phyloP scores from a whole-genome alignment of 2,113 vertebrate genomes.

The Lophius piscatorius region DNA sequence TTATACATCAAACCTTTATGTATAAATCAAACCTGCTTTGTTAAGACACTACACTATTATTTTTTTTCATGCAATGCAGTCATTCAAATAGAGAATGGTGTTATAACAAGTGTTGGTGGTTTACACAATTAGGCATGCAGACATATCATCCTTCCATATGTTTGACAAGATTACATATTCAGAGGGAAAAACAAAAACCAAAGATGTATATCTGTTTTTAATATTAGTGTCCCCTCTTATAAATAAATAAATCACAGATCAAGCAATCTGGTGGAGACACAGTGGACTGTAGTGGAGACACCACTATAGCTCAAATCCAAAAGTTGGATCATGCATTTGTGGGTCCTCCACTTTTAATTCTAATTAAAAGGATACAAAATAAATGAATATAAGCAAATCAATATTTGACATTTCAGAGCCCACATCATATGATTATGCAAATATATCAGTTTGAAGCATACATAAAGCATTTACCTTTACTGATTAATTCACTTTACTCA shows the following conservation, averaged over 20 bases:
- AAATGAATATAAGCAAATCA: too few species aligned
- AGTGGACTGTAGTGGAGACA: background rate
- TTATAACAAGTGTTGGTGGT: conserved; percentile 25
- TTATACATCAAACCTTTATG: too few species aligned
- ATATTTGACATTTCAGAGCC: too few species aligned
- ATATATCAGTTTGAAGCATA: too few species aligned
- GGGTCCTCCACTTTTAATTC: background rate
- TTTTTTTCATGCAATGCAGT: conserved; percentile 21
- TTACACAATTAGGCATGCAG: conserved; percentile 18
- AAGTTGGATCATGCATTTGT: background rate
- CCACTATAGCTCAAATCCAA: background rate
- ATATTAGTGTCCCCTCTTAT: conserved; percentile 25
- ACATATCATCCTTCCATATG: conserved; percentile 33
- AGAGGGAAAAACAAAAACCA: conserved; percentile 13
- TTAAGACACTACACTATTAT: conserved; percentile 16
- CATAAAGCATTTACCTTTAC: too few species aligned
- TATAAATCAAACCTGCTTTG: conserved; percentile 26
- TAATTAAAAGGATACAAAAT: too few species aligned
- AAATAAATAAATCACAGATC: conserved; percentile 34
- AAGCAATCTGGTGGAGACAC: background rate
- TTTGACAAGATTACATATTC: conserved; percentile 37
- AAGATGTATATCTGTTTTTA: conserved; percentile 19
- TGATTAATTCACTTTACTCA: too few species aligned
- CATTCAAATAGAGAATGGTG: conserved; percentile 9
- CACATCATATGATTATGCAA: too few species aligned